Evolutionary conservation across 35 echinoderm and acorn worm species (phyloP).

Genomic region (Apostichopus californicus): DNA sequence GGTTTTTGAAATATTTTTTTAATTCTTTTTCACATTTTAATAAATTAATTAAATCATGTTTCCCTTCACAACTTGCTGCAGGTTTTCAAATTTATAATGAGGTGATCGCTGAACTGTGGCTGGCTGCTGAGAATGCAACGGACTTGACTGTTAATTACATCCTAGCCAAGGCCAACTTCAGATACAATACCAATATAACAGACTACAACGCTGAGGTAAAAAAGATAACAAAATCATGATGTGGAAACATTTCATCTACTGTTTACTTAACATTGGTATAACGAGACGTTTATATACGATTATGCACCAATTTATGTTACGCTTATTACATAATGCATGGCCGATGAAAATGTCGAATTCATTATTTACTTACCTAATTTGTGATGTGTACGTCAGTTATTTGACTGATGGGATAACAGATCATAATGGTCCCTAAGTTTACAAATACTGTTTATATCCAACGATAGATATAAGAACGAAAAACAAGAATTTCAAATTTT

Average conservation of each 20-base stretch:
- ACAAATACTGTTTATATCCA: too few relatives aligned
- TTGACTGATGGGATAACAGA: too few relatives aligned
- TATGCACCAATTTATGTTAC: not conserved
- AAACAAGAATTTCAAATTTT: too few relatives aligned
- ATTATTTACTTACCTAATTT: too few relatives aligned
- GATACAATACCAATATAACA: conserved; percentile 38
- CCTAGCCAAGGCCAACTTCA: conserved; percentile 39
- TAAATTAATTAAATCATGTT: not conserved
- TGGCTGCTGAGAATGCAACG: conserved; percentile 34
- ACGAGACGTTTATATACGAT: not conserved
- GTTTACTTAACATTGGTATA: too few relatives aligned
- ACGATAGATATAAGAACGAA: too few relatives aligned
- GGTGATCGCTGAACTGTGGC: conserved; percentile 17
- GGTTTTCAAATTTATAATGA: not conserved
- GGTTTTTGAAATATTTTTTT: not conserved
- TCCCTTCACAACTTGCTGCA: not conserved
- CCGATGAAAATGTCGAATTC: too few relatives aligned
- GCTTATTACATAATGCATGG: not conserved
- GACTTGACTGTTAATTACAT: conserved; percentile 25
- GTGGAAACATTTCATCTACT: too few relatives aligned
- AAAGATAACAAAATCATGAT: too few relatives aligned
- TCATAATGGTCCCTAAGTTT: too few relatives aligned
- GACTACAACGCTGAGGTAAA: conserved; percentile 35
- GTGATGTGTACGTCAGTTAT: too few relatives aligned
- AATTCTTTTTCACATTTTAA: not conserved